Evolutionary conservation across 2,888 invertebrate genomes (phyloP), one percentile per base, ranked within the genome.

Genomic region (Himalopsyche japonica): DNA sequence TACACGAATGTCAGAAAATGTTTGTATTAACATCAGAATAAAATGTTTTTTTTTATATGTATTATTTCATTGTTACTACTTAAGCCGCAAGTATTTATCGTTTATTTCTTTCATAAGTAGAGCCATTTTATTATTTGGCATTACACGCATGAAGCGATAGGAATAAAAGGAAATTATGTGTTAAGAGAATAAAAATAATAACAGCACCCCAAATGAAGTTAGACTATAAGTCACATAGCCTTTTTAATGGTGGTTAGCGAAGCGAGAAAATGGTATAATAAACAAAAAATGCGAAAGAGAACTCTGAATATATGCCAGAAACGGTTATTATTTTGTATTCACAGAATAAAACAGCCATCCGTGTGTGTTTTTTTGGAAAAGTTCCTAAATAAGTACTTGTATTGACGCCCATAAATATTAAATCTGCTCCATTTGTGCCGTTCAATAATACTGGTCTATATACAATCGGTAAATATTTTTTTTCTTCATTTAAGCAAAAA

Each of bases 181-280:
- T 57, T 20, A 57, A 57, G 20, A 20, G 57, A 57, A 20, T 57
- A 10, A 57, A 57, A 20, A 57, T 57, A 57, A 20, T 57, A 20
- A 57, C n/a, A 57, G 2, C 57, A 57, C 57, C 57, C 20, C 20
- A 20, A 57, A 57, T 57, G 20, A 57, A 57, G 20, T 57, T 20
- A 57, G 57, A 57, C 57, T n/a, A 57, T 57, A 57, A 57, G 57
- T 57, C 57, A 57, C 20, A 57, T 57, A 57, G 81, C 81, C 27
- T 76, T 70, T 81, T 81, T 81, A 81, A 81, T 70, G 64, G 70
- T 43, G 81, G 81, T 81, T 81, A 70, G 37, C 81, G 70, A 37
- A 81, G 70, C 81, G 47, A 81, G 70, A 81, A 81, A 81, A 81
- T 81, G 80, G 70, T 37, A 70, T 27, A 43, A 70, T 81, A 64